A percentile compares a stretch with the other conserved stretches of the same genome.
Conservation (phyloP, 2,888 invertebrate species). For the Apamea sordens region DNA sequence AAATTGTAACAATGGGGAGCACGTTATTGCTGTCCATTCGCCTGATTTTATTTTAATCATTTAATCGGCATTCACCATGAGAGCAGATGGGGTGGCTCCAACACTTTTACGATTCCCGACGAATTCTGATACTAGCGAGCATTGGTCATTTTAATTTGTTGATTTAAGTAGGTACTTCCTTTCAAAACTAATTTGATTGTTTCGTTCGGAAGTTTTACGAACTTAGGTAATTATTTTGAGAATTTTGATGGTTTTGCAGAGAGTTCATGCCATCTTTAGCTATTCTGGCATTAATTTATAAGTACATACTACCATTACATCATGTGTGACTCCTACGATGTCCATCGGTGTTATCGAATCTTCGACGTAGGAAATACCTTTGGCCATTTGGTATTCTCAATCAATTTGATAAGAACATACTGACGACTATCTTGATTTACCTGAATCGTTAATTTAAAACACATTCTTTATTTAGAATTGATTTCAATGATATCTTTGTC, state of each 20-base stretch:
- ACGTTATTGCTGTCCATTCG: conserved; percentile 37
- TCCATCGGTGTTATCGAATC: conserved; percentile 12
- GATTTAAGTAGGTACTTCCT: neutral
- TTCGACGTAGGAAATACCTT: conserved; percentile 16
- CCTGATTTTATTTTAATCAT: conserved; percentile 51
- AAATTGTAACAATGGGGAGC: conserved; percentile 18
- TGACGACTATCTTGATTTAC: conserved; percentile 33
- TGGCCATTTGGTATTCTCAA: conserved; percentile 19
- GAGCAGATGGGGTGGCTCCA: conserved; percentile 30
- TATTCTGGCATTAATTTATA: neutral
- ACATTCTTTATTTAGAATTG: conserved; percentile 5
- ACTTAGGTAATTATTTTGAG: neutral
- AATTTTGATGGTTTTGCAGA: neutral
- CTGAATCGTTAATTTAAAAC: conserved; percentile 23
- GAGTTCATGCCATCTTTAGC: neutral
- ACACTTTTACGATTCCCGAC: conserved; percentile 1
- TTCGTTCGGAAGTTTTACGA: neutral
- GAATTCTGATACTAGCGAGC: conserved; percentile 17
- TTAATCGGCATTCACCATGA: conserved; percentile 32
- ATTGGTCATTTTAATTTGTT: conserved; percentile 1
- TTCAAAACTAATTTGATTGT: conserved; percentile 5
- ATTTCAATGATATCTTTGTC: conserved; percentile 11
- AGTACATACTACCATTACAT: neutral
- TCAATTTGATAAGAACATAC: conserved; percentile 31
- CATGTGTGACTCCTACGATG: conserved; percentile 5